phyloP scores from a whole-genome alignment of 2,113 vertebrate genomes.

The Epinephelus lanceolatus region DNA sequence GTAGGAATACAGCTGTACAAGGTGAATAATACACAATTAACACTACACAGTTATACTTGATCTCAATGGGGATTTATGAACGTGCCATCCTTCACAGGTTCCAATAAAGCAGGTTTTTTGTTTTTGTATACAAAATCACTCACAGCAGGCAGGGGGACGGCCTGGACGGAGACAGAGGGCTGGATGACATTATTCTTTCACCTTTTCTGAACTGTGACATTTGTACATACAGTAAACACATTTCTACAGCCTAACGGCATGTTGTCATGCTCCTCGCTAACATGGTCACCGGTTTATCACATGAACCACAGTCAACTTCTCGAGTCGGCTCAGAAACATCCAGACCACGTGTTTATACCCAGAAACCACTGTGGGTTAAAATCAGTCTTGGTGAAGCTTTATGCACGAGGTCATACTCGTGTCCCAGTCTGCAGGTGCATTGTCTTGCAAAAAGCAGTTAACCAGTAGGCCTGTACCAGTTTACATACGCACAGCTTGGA shows the following conservation, averaged over 20 bases:
- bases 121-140: conserved; percentile 85
- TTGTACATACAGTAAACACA: conserved; percentile 59
- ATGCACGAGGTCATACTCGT: not conserved
- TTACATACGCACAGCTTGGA: conserved; percentile 16
- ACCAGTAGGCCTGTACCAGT: conserved; percentile 7
- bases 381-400: no score
- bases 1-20: conserved; percentile 99
- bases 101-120: conserved; percentile 72
- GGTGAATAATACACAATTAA: conserved; percentile 99
- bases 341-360: no score
- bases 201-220: conserved; percentile 58
- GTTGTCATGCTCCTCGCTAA: conserved; percentile 44
- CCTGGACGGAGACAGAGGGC: conserved; percentile 89
- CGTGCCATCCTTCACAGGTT: conserved; percentile 90
- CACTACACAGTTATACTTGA: conserved; percentile 99
- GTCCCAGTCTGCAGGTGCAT: conserved; percentile 34
- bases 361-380: no score
- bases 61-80: conserved; percentile 93
- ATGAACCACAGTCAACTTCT: conserved; percentile 7
- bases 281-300: conserved; percentile 24
- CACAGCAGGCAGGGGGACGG: conserved; percentile 90
- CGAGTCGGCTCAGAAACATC: no score
- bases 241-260: conserved; percentile 62
- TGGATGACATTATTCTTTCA: conserved; percentile 84
- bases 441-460: conserved; percentile 3